Evolutionary conservation across 92 coral and sea anemone genomes (phyloP), one percentile per base, ranked within the genome.

Genomic region (Paragorgia papillata): DNA sequence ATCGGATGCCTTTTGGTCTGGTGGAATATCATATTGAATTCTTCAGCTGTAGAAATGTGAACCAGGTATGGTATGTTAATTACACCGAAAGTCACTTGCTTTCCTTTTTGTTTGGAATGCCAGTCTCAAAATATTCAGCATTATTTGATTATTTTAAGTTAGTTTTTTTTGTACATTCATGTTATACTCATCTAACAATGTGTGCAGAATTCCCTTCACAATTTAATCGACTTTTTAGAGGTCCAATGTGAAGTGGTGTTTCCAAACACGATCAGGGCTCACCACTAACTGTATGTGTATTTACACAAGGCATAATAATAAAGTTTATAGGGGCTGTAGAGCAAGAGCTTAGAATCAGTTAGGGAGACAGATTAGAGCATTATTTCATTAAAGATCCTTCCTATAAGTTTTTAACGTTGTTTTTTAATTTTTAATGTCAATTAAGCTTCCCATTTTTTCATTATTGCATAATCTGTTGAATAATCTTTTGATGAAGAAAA

Each of bases 1-100:
- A 59, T 18, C 62, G 88, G 39, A 88, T 88, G 92, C 92, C 92
- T 28, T 84, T 88, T 88, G 89, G 92, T 13, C 50, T 88, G 50
- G 87, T 88, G 27, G 88, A 88, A 71, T 88, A 84, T 48, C 86
- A 82, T 35, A 81, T 81, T 0, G 87, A 88, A 49, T 88, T 88
- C 80, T 88, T 84, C 66, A 54, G 82, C 9, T 83, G 90, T 31
- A 89, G 89, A 31, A 83, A 86, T 62, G 75, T 73, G 1, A 86
- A 75, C 85, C 90, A 89, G 88, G 95, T 85, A 62, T 44, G 20
- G n/a, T n/a, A n/a, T n/a, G n/a, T n/a, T n/a, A n/a, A n/a, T n/a
- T n/a, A n/a, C n/a, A n/a, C n/a, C n/a, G n/a, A n/a, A n/a, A n/a
- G n/a, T n/a, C n/a, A n/a, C n/a, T n/a, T n/a, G n/a, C n/a, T n/a